Conservation (phyloP, 2,797 vertebrate species). For the Alosa sapidissima region DNA sequence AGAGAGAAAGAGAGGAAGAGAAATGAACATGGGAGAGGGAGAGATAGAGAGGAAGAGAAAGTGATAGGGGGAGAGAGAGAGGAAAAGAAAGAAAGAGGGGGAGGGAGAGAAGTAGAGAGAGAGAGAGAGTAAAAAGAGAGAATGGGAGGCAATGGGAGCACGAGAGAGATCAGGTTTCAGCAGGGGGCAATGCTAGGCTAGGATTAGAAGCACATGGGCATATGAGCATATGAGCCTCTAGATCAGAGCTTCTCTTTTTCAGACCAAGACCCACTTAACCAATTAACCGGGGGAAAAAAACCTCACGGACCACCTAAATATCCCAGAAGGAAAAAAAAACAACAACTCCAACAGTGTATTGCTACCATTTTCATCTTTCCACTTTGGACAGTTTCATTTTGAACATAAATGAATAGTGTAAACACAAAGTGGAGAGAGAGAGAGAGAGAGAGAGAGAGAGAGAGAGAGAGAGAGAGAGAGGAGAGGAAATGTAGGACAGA, state of each 20-base stretch:
- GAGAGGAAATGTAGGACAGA: not conserved
- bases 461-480: not conserved
- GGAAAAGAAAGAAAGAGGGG: not conserved
- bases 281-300: no score
- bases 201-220: not conserved
- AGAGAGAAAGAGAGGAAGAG: not conserved
- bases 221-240: not conserved
- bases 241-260: no score
- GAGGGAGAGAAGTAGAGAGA: not conserved
- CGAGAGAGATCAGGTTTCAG: conserved; percentile 57
- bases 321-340: not conserved
- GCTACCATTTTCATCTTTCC: no score
- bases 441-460: not conserved
- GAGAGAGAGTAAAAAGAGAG: not conserved
- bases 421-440: not conserved
- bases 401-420: no score
- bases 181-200: conserved; percentile 77
- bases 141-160: not conserved
- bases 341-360: no score
- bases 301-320: no score
- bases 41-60: not conserved
- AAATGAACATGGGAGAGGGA: not conserved
- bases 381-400: no score
- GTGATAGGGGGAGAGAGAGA: not conserved
- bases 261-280: no score